Evolutionary conservation across 2,797 vertebrate species (phyloP), one percentile per base, ranked within the genome.

Genomic region (Sandelia bainsii): DNA sequence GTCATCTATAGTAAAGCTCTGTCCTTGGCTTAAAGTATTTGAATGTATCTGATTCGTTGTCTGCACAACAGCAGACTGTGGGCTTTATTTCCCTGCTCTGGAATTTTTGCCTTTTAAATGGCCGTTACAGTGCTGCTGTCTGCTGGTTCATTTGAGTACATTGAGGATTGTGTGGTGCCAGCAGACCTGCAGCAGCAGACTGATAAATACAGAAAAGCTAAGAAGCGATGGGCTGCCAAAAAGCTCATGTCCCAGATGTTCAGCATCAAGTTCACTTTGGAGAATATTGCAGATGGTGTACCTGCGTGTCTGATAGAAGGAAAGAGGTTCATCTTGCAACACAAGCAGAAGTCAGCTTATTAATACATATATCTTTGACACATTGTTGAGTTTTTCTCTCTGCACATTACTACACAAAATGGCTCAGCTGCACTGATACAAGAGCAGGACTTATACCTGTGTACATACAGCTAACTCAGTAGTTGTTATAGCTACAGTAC

Each of bases 11-110:
- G 22, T 45, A 9, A 71, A 57, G 57, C 48, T 53, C 58, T 53
- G 53, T 51, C 60, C 44, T 54, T n/a, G 79, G 49, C 79, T 78
- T 68, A 22, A 72, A 51, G 65, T 66, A 85, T 82, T 50, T 54
- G 44, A 44, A 62, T 37, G 49, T 25, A 51, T 64, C 42, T 3
- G 44, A 79, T 23, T 50, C 46, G 71, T 44, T 65, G 67, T 72
- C 40, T 68, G 51, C 68, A 61, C 52, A 60, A 45, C 57, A 62
- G 58, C 67, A 71, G 59, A 45, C 44, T 22, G 58, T 5, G 16
- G 6, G 39, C 60, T 75, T 72, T 22, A 64, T 23, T 12, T 50
- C 56, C 14, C 14, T 29, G 17, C 25, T 56, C 45, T 49, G 46
- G 17, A 20, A 29, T 32, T 32, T 60, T 73, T 54, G n/a, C 14